Percentiles rank a stretch among this genome's conserved stretches.
phyloP scores from a whole-genome alignment of 2,113 vertebrate species.

The Nyctereutes procyonoides region DNA sequence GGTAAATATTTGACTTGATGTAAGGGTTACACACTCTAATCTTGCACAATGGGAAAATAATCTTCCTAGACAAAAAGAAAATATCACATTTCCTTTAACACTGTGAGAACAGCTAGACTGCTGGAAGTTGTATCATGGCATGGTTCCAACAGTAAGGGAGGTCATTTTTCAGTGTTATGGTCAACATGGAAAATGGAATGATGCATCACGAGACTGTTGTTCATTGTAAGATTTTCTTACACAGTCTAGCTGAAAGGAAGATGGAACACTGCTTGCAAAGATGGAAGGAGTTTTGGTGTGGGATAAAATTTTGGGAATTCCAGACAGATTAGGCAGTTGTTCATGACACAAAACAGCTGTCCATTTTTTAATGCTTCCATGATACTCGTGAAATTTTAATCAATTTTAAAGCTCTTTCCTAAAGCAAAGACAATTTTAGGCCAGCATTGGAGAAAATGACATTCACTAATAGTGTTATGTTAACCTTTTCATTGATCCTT shows the following conservation, averaged over 20 bases:
- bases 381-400: not conserved
- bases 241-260: not conserved
- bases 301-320: not conserved
- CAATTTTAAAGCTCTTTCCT: not conserved
- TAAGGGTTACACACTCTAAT: conserved; percentile 4
- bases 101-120: not conserved
- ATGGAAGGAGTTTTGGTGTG: not conserved
- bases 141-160: not conserved
- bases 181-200: not conserved
- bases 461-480: not conserved
- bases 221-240: not conserved
- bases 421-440: not conserved
- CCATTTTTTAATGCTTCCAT: not conserved
- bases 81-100: conserved; percentile 12
- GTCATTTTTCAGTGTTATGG: not conserved
- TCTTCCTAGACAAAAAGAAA: conserved; percentile 37
- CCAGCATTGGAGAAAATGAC: not conserved
- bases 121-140: not conserved
- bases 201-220: no score
- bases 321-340: not conserved
- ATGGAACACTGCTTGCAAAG: not conserved
- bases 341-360: not conserved
- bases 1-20: conserved; percentile 26
- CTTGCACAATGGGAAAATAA: not conserved
- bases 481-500: not conserved